phyloP scores from a whole-genome alignment of 35 echinoderm and acorn worm species.

The Ptychodera flava region DNA sequence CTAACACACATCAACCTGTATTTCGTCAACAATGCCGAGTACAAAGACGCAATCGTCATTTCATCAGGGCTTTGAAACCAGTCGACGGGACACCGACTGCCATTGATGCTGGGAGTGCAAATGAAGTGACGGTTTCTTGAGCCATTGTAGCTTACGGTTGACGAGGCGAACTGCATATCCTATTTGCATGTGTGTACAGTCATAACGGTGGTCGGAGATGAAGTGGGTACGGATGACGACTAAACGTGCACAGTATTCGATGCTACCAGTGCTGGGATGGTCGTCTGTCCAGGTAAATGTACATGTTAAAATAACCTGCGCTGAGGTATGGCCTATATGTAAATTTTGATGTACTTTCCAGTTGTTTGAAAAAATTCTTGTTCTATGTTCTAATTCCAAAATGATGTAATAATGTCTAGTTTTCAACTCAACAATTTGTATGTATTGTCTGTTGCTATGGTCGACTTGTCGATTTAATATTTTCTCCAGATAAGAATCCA shows the following conservation, averaged over 20 bases:
- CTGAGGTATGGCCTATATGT: too few species aligned
- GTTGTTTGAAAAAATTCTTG: too few species aligned
- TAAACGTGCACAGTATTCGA: background rate
- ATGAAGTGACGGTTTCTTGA: background rate
- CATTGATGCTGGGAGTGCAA: background rate
- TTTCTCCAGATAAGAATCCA: too few species aligned
- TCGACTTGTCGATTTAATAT: too few species aligned
- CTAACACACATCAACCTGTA: background rate
- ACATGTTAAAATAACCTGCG: too few species aligned
- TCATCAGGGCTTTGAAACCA: background rate
- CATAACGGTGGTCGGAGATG: background rate
- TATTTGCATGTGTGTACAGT: background rate
- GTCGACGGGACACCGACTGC: background rate
- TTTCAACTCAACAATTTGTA: too few species aligned
- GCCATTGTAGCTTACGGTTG: background rate
- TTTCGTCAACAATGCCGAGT: background rate
- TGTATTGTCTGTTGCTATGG: too few species aligned
- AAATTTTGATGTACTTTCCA: too few species aligned
- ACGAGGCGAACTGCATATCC: background rate
- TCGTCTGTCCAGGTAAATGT: background rate
- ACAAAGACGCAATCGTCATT: background rate
- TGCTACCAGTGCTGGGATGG: background rate
- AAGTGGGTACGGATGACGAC: background rate
- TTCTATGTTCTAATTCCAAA: too few species aligned
- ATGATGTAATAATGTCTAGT: too few species aligned